Evolutionary conservation across 2,797 vertebrate species (phyloP), one percentile per base, ranked within the genome.

Genomic region (Chloroceryle amazona): DNA sequence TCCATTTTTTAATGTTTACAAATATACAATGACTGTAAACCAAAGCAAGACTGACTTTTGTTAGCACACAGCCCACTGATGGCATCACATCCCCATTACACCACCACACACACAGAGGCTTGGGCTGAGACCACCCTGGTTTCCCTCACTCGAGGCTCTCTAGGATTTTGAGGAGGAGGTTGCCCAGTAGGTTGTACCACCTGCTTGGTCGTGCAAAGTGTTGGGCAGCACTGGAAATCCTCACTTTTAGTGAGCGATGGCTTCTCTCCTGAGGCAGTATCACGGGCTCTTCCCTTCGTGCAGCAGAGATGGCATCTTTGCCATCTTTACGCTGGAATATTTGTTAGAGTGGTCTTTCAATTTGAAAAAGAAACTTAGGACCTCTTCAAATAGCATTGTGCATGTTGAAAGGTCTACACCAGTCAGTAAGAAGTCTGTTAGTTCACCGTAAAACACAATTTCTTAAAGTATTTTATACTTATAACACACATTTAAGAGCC

Each of bases 401-500:
- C 14, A 6, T 1, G 35, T 6, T 73, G 57, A 22, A 31, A 44
- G 37, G 70, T 8, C 71, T 35, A 58, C 21, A 9, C 5, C 22
- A 46, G 31, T 5, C 17, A 3, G 7, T 5, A 25, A 10, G 21
- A 29, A 31, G 47, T n/a, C 86, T 65, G 49, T 3, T 33, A 49
- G 58, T 31, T 39, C 54, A 13, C 31, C 13, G 75, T 55, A 63
- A 49, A 52, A 17, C 46, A 26, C 29, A 15, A 9, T 4, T 33
- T 20, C 20, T 29, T 11, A 0, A 28, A 26, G 14, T 9, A 15
- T 51, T 91, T 72, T 16, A 49, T 39, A 58, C 25, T 61, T 33
- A 1, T 1, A 62, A 60, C 0, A 35, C 9, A 9, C 1, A 4
- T 86, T 73, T 4, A 35, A n/a, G 33, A 73, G 73, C 3, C 39